These are phyloP conservation scores for Harlomillsia oculata DNA, from an alignment of 1,140 invertebrate species.

Conservation along the genomic window DNA sequence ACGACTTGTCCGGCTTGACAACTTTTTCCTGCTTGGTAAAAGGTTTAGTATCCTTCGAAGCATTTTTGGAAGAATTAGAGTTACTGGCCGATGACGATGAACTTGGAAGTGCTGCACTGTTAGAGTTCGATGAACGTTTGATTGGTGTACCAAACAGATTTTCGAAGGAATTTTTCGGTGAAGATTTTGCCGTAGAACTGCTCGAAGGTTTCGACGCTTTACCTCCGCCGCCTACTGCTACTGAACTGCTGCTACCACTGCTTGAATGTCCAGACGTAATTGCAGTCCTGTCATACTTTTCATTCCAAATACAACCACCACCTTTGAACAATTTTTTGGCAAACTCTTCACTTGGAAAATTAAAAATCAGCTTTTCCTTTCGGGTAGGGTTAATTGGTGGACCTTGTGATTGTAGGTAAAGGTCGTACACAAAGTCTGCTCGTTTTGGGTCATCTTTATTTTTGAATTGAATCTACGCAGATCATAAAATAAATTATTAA, in stretches of 20 bases:
- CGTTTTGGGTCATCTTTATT: slow-evolving; percentile 85
- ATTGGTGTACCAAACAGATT: slow-evolving; percentile 70
- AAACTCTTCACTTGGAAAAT: slow-evolving; percentile 80
- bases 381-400: slow-evolving; percentile 55
- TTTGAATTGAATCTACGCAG: slow-evolving; percentile 51
- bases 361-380: slow-evolving; percentile 67
- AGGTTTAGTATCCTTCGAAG: slow-evolving; percentile 2
- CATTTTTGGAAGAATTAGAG: slow-evolving; percentile 38
- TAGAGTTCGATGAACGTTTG: slow-evolving; percentile 41
- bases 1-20: slow-evolving; percentile 18
- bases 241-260: not conserved
- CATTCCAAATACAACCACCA: slow-evolving; percentile 53
- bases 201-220: slow-evolving; percentile 32
- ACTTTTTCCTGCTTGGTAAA: slow-evolving; percentile 15
- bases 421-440: slow-evolving; percentile 75
- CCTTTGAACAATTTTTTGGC: slow-evolving; percentile 73
- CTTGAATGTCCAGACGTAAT: not conserved
- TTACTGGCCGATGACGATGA: slow-evolving; percentile 39
- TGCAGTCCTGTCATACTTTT: slow-evolving; percentile 4
- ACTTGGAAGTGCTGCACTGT: slow-evolving; percentile 43
- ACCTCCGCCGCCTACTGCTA: slow-evolving; percentile 23
- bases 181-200: slow-evolving; percentile 55
- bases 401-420: slow-evolving; percentile 64
- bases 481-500: not conserved
- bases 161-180: slow-evolving; percentile 57